Evolutionary conservation across 1,140 invertebrate genomes (phyloP).

Genomic region (Micrasema longulum): DNA sequence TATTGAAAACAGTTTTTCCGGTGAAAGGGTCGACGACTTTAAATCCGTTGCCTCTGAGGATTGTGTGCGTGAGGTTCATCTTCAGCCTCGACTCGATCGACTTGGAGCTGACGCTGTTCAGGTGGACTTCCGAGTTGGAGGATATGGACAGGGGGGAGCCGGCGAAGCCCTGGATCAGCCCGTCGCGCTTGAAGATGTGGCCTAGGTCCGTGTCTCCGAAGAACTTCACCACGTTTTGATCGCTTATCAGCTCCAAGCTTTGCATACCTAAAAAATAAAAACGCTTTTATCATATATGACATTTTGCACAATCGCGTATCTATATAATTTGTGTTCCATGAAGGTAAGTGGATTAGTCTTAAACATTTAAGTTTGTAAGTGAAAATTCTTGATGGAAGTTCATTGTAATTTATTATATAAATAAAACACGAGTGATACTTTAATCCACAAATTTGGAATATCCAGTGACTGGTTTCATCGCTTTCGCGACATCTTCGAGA

Average conservation of each 20-base stretch:
- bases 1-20: constrained; percentile 79
- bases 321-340: no score
- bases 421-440: no score
- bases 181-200: constrained; percentile 72
- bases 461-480: no score
- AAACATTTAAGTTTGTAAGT: no score
- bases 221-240: constrained; percentile 83
- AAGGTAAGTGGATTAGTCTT: no score
- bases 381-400: no score
- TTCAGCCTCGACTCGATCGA: not conserved
- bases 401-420: no score
- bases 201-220: constrained; percentile 84
- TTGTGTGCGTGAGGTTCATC: constrained; percentile 21
- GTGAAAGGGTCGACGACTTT: constrained; percentile 75
- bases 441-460: no score
- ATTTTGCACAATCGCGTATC: no score
- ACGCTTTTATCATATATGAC: no score
- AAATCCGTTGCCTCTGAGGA: constrained; percentile 62
- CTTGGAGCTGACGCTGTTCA: constrained; percentile 1
- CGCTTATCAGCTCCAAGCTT: constrained; percentile 85
- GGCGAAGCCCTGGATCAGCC: constrained; percentile 78
- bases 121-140: constrained; percentile 68
- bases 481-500: no score
- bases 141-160: constrained; percentile 78
- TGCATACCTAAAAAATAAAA: constrained; percentile 77